Conservation (phyloP, 2,113 vertebrate species). For the Guaruba guarouba region DNA sequence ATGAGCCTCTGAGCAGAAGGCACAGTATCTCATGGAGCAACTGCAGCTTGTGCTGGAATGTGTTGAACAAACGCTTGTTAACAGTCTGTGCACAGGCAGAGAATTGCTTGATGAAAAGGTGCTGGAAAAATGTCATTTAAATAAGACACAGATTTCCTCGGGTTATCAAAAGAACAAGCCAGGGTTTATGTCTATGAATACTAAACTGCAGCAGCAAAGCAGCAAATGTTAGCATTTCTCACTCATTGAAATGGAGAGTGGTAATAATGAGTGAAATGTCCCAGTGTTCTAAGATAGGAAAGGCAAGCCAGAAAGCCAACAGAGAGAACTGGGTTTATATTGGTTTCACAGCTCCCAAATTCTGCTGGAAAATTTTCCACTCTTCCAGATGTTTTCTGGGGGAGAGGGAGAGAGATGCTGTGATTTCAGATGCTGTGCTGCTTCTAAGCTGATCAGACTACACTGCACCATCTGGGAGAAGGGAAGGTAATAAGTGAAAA, state of each 20-base stretch:
- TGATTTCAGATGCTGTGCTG: background rate
- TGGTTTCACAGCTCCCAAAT: conserved; percentile 40
- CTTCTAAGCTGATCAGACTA: background rate
- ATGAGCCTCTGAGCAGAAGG: background rate
- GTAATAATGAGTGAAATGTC: conserved; percentile 18
- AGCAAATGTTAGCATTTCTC: background rate
- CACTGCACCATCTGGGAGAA: background rate
- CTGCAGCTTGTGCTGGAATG: background rate
- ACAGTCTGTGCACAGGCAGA: background rate
- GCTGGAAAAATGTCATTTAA: conserved; percentile 14
- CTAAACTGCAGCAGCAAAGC: background rate
- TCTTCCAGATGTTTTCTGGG: conserved; percentile 50
- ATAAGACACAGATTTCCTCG: background rate
- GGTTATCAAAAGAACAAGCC: background rate
- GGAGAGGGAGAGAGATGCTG: background rate
- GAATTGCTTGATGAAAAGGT: background rate
- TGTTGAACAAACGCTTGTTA: background rate
- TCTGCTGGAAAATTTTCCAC: conserved; percentile 31
- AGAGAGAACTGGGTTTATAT: conserved; percentile 26
- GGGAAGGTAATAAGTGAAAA: background rate
- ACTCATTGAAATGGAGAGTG: background rate
- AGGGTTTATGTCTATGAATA: background rate
- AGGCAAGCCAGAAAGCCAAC: conserved; percentile 27
- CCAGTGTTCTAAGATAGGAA: background rate
- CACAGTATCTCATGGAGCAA: background rate